phyloP scores from a whole-genome alignment of 1,140 invertebrate genomes.

The Onthophagus taurus region DNA sequence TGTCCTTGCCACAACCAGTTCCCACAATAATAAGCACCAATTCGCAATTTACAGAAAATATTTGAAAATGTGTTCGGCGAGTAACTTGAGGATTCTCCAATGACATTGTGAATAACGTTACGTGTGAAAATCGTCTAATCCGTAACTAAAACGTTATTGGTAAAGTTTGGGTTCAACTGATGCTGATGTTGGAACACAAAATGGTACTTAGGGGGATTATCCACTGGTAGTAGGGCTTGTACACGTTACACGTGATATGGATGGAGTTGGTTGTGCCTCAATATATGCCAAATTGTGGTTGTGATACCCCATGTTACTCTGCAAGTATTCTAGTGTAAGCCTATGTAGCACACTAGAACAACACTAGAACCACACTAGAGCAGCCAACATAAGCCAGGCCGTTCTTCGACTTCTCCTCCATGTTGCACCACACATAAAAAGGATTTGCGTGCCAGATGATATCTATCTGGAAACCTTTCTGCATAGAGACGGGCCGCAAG shows the following conservation, averaged over 20 bases:
- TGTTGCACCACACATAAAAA: slow-evolving; percentile 1
- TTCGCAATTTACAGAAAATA: too few species aligned
- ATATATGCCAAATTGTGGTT: too few species aligned
- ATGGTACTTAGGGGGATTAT: not conserved
- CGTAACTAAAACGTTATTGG: slow-evolving; percentile 6
- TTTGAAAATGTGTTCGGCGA: slow-evolving; percentile 1
- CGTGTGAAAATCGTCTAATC: slow-evolving; percentile 4
- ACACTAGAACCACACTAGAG: too few species aligned
- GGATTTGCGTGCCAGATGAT: not conserved
- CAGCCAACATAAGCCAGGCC: not conserved
- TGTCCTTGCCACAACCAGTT: too few species aligned
- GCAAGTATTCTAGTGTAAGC: not conserved
- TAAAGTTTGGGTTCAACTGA: slow-evolving; percentile 7
- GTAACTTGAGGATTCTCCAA: not conserved
- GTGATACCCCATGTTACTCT: too few species aligned
- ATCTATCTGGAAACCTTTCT: slow-evolving; percentile 1
- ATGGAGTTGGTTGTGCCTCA: not conserved
- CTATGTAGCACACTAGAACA: too few species aligned
- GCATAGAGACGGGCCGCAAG: too few species aligned
- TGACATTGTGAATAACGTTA: slow-evolving; percentile 2
- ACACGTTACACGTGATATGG: not conserved
- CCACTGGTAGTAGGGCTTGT: slow-evolving; percentile 1
- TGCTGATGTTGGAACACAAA: not conserved
- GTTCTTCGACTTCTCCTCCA: not conserved
- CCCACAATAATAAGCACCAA: too few species aligned